phyloP scores from a whole-genome alignment of 2,113 vertebrate species.

The Verasper variegatus region DNA sequence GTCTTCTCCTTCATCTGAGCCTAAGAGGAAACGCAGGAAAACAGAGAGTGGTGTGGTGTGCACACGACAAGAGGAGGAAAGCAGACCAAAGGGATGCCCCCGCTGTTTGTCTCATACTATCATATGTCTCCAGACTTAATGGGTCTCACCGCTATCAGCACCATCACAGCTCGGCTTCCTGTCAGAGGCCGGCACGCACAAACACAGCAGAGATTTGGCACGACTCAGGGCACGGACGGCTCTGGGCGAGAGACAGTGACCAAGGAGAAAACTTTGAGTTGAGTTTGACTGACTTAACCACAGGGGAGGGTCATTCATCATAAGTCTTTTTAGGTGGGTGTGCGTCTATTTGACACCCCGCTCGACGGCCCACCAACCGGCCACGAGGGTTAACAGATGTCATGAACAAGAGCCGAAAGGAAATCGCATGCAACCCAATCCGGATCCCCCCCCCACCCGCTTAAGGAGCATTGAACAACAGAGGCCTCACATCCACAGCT shows the following conservation, averaged over 20 bases:
- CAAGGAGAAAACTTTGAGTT: not conserved
- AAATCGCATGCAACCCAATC: conserved; percentile 73
- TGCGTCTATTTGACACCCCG: conserved; percentile 16
- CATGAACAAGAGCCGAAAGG: conserved; percentile 57
- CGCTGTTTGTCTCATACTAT: conserved; percentile 67
- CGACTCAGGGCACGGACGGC: conserved; percentile 20
- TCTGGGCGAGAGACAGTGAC: conserved; percentile 25
- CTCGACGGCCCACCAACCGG: conserved; percentile 37
- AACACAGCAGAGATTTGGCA: conserved; percentile 63
- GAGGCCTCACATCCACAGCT: conserved; percentile 71
- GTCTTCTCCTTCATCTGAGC: conserved; percentile 21
- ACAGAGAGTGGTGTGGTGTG: conserved; percentile 28
- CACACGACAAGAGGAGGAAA: conserved; percentile 43
- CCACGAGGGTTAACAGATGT: conserved; percentile 63
- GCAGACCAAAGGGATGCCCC: conserved; percentile 58
- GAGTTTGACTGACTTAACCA: conserved; percentile 5
- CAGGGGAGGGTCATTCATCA: not conserved
- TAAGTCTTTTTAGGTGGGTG: not conserved
- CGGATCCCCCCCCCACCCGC: conserved; percentile 27
- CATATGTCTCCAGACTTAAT: conserved; percentile 75
- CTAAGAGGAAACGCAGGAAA: conserved; percentile 47
- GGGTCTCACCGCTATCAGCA: conserved; percentile 68
- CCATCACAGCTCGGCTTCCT: conserved; percentile 74
- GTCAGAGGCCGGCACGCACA: conserved; percentile 67
- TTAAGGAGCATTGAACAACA: conserved; percentile 40